A percentile compares a stretch with the other conserved stretches of the same genome.
Conservation (phyloP, 2,888 invertebrate species). For the Hartigia nigra region DNA sequence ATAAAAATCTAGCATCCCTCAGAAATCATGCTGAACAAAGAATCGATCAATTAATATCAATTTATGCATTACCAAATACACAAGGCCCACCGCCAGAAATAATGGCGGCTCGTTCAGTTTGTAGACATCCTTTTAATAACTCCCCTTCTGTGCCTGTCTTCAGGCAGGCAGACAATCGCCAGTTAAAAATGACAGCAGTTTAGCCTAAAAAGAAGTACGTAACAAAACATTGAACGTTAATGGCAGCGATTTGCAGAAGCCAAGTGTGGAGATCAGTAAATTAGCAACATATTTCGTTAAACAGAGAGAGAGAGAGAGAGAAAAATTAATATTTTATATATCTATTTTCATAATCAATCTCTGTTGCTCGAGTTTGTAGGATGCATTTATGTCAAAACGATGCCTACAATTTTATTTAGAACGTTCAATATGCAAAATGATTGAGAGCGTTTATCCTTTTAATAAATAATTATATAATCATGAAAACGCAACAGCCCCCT, state of each 20-base stretch:
- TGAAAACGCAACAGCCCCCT: background rate
- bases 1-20: constrained; percentile 20
- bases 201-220: background rate
- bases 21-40: constrained; percentile 32
- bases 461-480: background rate
- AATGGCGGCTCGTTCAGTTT: constrained; percentile 31
- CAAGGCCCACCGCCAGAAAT: constrained; percentile 44
- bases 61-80: constrained; percentile 42
- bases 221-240: background rate
- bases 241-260: background rate
- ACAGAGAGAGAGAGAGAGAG: background rate
- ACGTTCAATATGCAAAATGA: background rate
- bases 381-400: background rate
- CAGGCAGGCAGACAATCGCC: background rate
- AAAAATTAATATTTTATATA: background rate
- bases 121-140: background rate
- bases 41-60: constrained; percentile 41
- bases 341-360: background rate
- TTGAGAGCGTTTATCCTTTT: background rate
- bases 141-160: background rate
- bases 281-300: background rate
- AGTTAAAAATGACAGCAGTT: background rate
- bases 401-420: background rate
- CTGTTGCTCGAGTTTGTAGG: background rate
- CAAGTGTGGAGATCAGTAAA: background rate